Evolutionary conservation across 1,140 invertebrate genomes (phyloP).

Genomic region (Lasioglossum albipes): DNA sequence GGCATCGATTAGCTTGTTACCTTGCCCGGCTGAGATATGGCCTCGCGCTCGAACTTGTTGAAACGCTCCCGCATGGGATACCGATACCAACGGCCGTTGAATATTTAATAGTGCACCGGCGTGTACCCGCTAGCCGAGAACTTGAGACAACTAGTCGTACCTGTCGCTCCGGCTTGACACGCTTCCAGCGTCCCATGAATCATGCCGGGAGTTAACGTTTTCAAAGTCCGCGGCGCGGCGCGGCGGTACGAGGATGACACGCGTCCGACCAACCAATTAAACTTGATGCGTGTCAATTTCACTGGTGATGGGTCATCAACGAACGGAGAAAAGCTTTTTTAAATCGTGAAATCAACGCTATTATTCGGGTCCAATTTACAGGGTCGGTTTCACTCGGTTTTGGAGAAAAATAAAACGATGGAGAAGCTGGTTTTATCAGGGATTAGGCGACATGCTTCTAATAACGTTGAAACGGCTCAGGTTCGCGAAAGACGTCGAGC

Average conservation of each 20-base stretch:
- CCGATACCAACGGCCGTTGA: conserved; percentile 25
- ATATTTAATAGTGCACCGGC: conserved; percentile 38
- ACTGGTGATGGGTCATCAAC: no score
- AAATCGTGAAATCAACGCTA: no score
- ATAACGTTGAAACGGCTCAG: no score
- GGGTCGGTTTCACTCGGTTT: no score
- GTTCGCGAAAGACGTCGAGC: no score
- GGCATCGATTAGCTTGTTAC: conserved; percentile 50
- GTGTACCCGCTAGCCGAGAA: conserved; percentile 6
- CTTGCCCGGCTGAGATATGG: conserved; percentile 33
- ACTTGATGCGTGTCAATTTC: no score
- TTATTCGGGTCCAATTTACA: no score
- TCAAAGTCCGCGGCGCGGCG: neutral
- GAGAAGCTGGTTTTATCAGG: no score
- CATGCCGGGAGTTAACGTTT: neutral
- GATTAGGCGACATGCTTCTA: no score
- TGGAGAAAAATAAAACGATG: no score
- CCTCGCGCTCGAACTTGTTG: conserved; percentile 30
- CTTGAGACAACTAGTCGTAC: neutral
- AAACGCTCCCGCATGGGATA: conserved; percentile 17
- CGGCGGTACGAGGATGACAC: neutral
- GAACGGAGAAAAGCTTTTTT: no score
- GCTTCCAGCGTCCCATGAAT: neutral
- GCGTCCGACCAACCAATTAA: neutral
- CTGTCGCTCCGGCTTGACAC: conserved; percentile 3